Conservation (phyloP, 2,797 vertebrate species). For the Graptemys geographica region DNA sequence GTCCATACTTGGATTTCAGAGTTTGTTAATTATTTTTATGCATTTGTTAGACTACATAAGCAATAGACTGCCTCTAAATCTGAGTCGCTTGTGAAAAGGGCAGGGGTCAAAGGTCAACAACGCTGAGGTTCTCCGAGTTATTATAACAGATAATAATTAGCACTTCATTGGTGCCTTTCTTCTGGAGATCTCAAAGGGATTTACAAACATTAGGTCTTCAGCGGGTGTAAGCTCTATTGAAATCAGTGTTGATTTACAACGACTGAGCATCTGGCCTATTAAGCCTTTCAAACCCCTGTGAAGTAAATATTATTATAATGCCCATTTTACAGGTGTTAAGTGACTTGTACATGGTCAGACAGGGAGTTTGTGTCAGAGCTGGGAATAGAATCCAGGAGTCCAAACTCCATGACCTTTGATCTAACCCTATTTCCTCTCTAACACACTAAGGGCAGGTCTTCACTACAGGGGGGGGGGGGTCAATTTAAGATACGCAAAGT, state of each 20-base stretch:
- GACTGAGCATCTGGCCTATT: background rate
- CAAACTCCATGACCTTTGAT: background rate
- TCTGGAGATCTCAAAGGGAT: background rate
- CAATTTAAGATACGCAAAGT: too few species aligned
- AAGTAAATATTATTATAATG: background rate
- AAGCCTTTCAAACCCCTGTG: background rate
- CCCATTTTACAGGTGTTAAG: background rate
- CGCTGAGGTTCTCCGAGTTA: background rate
- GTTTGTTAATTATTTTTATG: background rate
- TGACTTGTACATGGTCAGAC: background rate
- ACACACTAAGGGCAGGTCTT: background rate
- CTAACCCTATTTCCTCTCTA: background rate
- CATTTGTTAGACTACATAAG: background rate
- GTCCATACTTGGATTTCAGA: background rate
- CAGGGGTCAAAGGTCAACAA: background rate
- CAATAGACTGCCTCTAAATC: background rate
- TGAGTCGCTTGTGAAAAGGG: background rate
- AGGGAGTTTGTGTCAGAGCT: background rate
- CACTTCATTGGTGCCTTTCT: background rate
- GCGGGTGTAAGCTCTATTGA: background rate
- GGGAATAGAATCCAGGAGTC: background rate
- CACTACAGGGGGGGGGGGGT: too few species aligned
- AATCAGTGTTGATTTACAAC: background rate
- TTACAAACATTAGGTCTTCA: background rate
- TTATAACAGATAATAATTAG: background rate